phyloP scores from a whole-genome alignment of 2,797 vertebrate species.

The Pelobates cultripes region DNA sequence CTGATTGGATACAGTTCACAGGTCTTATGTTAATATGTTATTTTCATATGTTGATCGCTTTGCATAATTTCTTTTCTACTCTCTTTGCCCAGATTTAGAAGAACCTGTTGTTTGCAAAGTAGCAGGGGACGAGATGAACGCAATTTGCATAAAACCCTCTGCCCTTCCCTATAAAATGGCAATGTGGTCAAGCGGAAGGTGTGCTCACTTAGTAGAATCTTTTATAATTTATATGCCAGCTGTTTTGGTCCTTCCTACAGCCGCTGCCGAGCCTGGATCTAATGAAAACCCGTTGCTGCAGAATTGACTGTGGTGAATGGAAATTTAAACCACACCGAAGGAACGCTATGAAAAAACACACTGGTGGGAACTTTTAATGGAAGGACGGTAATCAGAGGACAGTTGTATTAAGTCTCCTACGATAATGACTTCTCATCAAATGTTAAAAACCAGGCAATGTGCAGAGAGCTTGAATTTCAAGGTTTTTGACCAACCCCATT shows the following conservation, averaged over 20 bases:
- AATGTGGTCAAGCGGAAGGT: constrained; percentile 96
- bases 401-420: constrained; percentile 96
- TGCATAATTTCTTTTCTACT: constrained; percentile 93
- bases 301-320: constrained; percentile 98
- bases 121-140: constrained; percentile 79
- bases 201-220: constrained; percentile 98
- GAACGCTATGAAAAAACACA: constrained; percentile 82
- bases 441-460: constrained; percentile 72
- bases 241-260: constrained; percentile 87
- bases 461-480: constrained; percentile 92
- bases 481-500: constrained; percentile 96
- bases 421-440: constrained; percentile 65
- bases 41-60: constrained; percentile 99
- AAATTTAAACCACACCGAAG: constrained; percentile 90
- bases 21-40: constrained; percentile 99
- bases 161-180: constrained; percentile 98
- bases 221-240: constrained; percentile 99
- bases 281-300: constrained; percentile 98
- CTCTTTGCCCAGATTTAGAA: constrained; percentile 83
- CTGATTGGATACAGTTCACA: constrained; percentile 99
- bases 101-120: constrained; percentile 92
- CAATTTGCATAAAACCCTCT: constrained; percentile 96
- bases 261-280: constrained; percentile 81
- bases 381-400: constrained; percentile 93
- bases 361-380: constrained; percentile 93